Conservation (phyloP, 2,888 invertebrate genomes). For the Xestia ashworthii region DNA sequence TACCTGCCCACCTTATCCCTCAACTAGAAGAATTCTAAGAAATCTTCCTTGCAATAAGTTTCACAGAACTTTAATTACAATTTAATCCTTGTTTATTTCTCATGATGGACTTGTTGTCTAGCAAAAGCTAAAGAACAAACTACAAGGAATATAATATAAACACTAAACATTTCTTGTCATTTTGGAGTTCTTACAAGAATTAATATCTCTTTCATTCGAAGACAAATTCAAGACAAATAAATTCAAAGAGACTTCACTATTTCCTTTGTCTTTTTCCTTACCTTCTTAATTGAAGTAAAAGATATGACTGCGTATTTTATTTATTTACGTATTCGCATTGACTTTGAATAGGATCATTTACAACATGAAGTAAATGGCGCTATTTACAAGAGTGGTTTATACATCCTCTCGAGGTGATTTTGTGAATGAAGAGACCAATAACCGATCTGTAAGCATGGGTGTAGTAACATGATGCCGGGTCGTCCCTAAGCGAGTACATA, state of each 20-base stretch:
- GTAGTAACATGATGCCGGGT: background rate
- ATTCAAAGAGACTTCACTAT: constrained; percentile 21
- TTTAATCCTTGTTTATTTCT: background rate
- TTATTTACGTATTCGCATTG: background rate
- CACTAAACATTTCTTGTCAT: constrained; percentile 8
- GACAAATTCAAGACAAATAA: constrained; percentile 21
- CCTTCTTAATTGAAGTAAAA: constrained; percentile 12
- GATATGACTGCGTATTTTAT: background rate
- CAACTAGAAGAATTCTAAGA: background rate
- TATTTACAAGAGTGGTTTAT: background rate
- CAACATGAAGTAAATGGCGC: background rate
- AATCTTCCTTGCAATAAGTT: background rate
- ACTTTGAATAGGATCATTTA: background rate
- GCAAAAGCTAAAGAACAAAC: constrained; percentile 21
- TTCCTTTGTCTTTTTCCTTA: constrained; percentile 16
- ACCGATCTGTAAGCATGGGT: background rate
- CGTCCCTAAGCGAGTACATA: background rate
- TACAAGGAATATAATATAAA: constrained; percentile 9
- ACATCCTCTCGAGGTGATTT: background rate
- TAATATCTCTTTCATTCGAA: constrained; percentile 2
- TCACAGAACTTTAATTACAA: background rate
- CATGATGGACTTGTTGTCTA: background rate
- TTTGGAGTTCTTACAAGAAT: constrained; percentile 1
- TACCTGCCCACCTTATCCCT: background rate
- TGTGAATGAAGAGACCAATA: background rate